Conservation (phyloP, 2,888 invertebrate species). For the Stenolophus ochropezus region DNA sequence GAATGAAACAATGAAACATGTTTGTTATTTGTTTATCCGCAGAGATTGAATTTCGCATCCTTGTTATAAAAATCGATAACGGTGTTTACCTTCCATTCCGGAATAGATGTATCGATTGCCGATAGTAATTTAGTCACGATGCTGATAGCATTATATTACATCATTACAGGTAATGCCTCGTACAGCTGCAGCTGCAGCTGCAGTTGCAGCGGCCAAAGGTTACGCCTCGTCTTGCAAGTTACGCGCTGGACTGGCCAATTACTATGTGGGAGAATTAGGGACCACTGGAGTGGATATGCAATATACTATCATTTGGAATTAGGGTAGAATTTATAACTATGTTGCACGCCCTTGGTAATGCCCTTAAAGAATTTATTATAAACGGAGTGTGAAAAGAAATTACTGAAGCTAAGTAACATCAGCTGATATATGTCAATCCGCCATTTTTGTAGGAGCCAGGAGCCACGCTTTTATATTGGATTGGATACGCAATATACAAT, state of each 20-base stretch:
- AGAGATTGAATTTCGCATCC: neutral
- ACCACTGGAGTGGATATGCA: too few species aligned
- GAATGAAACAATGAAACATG: neutral
- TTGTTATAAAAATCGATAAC: conserved; percentile 1
- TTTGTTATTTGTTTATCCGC: neutral
- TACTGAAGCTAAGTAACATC: too few species aligned
- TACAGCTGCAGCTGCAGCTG: neutral
- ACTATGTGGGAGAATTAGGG: too few species aligned
- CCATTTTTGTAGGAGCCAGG: too few species aligned
- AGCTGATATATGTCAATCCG: too few species aligned
- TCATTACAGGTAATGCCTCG: conserved; percentile 21
- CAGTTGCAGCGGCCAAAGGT: neutral
- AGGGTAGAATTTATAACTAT: too few species aligned
- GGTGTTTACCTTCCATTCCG: conserved; percentile 6
- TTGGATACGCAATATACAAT: too few species aligned
- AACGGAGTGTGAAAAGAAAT: too few species aligned
- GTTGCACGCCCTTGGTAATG: too few species aligned
- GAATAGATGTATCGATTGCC: conserved; percentile 6
- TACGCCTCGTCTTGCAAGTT: neutral
- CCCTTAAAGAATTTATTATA: too few species aligned
- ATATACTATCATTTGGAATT: too few species aligned
- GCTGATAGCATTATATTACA: conserved; percentile 38
- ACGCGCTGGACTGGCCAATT: neutral
- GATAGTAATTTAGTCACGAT: conserved; percentile 12
- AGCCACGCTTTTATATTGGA: too few species aligned